Evolutionary conservation across 2,888 invertebrate genomes (phyloP), one percentile per base, ranked within the genome.

Genomic region (Polydrusus tereticollis): DNA sequence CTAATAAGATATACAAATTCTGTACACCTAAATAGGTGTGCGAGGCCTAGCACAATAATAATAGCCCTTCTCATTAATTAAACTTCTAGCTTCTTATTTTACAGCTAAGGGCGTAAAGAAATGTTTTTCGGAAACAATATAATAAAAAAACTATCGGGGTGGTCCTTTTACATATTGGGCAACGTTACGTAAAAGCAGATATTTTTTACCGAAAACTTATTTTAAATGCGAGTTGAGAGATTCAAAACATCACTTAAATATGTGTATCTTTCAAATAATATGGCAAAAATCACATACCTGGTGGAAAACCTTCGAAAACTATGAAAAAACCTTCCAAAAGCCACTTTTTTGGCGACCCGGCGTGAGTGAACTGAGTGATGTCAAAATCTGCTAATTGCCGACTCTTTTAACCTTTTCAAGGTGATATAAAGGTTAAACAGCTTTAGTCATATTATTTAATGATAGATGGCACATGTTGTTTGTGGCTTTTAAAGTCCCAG

Each of bases 331-430:
- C 12, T 21, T 26, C 26, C 29, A 26, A 33, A 0, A 14, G 26
- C 41, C 58, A 21, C 38, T 36, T 23, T 55, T 29, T 55, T 3
- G 52, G 47, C 60, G 5, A 65, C 52, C 74, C 74, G 74, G 74
- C 65, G 41, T 33, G 20, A 23, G 41, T 33, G 20, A 23, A 64
- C 50, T 64, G 16, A 57, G 52, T 68, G 71, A 68, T 70, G 74
- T 74, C 74, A 74, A 74, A 74, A 60, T 52, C 65, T 23, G 47
- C 33, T 70, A 74, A 76, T 74, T 76, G 43, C 26, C 67, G 75
- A 76, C 75, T 76, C 47, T 36, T 76, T 76, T 76, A 74, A 76
- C 75, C 75, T 72, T 58, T 21, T 14, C 66, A 74, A 76, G 75
- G 74, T 72, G 55, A 72, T 67, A 67, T 74, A 8, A 70, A 74